Percentiles rank a stretch among this genome's conserved stretches.
These are phyloP conservation scores for Tachypleus tridentatus DNA, from an alignment of 1,140 invertebrate species.

Conservation along the genomic window DNA sequence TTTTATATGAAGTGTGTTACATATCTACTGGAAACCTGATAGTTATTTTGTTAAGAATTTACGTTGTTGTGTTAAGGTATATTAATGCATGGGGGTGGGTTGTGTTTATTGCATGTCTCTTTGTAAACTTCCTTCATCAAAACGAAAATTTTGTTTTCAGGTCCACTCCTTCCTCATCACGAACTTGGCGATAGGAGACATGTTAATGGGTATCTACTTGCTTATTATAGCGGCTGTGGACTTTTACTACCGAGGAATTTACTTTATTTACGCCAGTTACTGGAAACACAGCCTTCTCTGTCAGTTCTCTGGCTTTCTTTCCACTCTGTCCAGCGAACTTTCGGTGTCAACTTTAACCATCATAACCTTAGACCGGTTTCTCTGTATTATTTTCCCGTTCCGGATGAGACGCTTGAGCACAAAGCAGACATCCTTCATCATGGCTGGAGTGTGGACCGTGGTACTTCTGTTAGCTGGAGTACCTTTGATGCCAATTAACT, in stretches of 20 bases:
- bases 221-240: constrained; percentile 55
- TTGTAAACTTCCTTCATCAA: too few species aligned
- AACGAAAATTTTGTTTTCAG: background rate
- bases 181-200: constrained; percentile 45
- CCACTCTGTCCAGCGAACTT: constrained; percentile 40
- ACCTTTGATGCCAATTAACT: constrained; percentile 50
- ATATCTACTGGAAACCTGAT: too few species aligned
- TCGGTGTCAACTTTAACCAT: constrained; percentile 61
- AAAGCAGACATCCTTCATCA: constrained; percentile 40
- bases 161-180: constrained; percentile 33
- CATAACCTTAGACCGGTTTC: constrained; percentile 60
- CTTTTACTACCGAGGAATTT: constrained; percentile 35
- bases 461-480: constrained; percentile 48
- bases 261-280: constrained; percentile 34
- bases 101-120: too few species aligned
- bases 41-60: too few species aligned
- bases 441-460: constrained; percentile 49
- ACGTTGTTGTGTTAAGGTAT: too few species aligned
- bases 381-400: constrained; percentile 55
- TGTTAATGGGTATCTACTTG: constrained; percentile 66
- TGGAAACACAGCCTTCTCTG: constrained; percentile 37
- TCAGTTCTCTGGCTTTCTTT: constrained; percentile 37
- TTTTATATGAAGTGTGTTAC: too few species aligned
- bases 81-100: too few species aligned
- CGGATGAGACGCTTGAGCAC: constrained; percentile 43